Evolutionary conservation across 1,140 invertebrate genomes (phyloP), one percentile per base, ranked within the genome.

Genomic region (Bombyx mandarina): DNA sequence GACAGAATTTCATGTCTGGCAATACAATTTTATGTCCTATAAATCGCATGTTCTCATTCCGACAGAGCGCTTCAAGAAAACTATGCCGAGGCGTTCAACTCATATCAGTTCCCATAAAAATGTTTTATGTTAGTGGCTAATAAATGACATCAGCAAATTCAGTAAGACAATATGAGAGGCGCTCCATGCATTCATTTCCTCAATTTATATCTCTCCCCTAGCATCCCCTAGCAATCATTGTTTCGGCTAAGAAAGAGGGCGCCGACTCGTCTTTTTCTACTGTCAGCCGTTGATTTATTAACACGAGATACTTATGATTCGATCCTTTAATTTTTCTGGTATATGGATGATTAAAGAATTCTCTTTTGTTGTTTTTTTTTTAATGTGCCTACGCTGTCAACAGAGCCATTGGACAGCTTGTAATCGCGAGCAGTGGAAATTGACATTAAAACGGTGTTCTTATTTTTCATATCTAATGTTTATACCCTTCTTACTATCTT

Each of bases 111-210:
- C 68, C 74, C 68, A 85, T 87, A 87, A 85, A 87, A 82, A 87
- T 87, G 84, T 87, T 87, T 87, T 87, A 87, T 87, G 84, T 87
- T 87, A 83, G 74, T 78, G 76, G 81, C 84, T 84, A 87, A 87
- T 87, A 87, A 87, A 87, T 87, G 84, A 85, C 82, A 80, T 85
- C 82, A 82, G 82, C 84, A 83, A 84, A 84, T 85, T 84, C 71
- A 64, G 79, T 80, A 85, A 87, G 84, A 87, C 79, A 87, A 84
- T 87, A 83, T 76, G 80, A 84, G 73, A 77, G 74, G 67, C 72
- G 68, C 76, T 76, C 63, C 72, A 68, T 82, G 79, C 82, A 79
- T 84, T 69, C 75, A 73, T 72, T 78, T 75, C 65, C 73, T 56
- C 45, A 22, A 42, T 77, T 82, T 77, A 70, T 77, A 63, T 67